A percentile compares a stretch with the other conserved stretches of the same genome.
phyloP scores from a whole-genome alignment of 2,113 vertebrate species.

The Psephotus haematonotus region DNA sequence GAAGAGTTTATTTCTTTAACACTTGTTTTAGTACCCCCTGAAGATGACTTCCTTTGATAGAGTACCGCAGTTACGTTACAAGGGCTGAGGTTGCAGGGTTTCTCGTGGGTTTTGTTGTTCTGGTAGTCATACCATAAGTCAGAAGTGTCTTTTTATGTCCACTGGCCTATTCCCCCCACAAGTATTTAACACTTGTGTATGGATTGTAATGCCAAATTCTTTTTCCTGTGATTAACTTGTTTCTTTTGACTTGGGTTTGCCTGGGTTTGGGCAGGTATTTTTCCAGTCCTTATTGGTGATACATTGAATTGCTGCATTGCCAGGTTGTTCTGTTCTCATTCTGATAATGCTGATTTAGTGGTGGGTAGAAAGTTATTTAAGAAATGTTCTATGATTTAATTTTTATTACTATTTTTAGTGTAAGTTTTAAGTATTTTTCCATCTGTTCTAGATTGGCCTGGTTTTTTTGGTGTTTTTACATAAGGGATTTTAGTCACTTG shows the following conservation, averaged over 20 bases:
- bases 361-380: background rate
- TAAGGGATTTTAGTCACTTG: background rate
- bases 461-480: background rate
- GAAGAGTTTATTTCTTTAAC: background rate
- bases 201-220: background rate
- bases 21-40: background rate
- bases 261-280: background rate
- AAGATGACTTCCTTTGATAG: background rate
- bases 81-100: background rate
- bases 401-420: background rate
- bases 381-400: background rate
- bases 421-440: background rate
- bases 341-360: background rate
- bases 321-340: background rate
- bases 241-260: background rate
- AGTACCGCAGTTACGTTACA: background rate
- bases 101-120: background rate
- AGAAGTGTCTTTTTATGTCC: background rate
- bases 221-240: background rate
- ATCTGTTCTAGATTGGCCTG: background rate
- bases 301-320: background rate
- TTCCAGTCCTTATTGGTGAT: background rate
- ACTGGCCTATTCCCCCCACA: background rate
- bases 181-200: background rate
- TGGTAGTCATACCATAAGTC: background rate